Conservation (phyloP, 2,888 invertebrate genomes). For the Eupithecia vulgata region DNA sequence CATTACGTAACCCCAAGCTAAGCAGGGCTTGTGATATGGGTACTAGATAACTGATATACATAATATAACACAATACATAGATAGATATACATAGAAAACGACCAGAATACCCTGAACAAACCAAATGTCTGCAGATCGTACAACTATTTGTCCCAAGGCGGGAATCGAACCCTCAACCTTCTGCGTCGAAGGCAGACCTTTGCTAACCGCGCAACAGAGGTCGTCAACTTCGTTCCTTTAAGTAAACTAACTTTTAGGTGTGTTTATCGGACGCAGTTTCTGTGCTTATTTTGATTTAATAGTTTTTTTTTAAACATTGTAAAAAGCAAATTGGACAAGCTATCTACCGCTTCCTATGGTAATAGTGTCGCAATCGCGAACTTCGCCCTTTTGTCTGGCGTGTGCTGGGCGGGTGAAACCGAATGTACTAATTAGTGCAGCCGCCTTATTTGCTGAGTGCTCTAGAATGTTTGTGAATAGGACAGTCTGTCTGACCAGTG, state of each 20-base stretch:
- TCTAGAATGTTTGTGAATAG: constrained; percentile 54
- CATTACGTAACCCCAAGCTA: too few species aligned
- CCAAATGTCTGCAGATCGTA: too few species aligned
- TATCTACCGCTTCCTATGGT: not conserved
- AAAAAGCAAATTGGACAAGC: constrained; percentile 1
- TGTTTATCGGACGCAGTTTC: not conserved
- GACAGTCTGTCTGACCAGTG: constrained; percentile 57
- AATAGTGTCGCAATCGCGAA: constrained; percentile 63
- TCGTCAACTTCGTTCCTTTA: too few species aligned
- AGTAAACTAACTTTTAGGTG: not conserved
- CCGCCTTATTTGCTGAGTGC: constrained; percentile 69
- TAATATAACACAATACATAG: too few species aligned
- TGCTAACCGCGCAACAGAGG: too few species aligned
- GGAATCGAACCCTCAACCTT: too few species aligned
- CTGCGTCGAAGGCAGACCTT: too few species aligned
- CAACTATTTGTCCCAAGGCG: too few species aligned
- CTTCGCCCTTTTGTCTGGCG: constrained; percentile 66
- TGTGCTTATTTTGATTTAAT: not conserved
- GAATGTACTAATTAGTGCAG: constrained; percentile 77
- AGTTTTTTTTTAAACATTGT: not conserved
- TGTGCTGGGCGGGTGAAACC: constrained; percentile 55
- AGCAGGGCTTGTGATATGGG: too few species aligned
- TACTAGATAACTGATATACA: too few species aligned
- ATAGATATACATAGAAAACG: too few species aligned
- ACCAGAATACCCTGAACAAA: too few species aligned